Evolutionary conservation across 2,888 invertebrate species (phyloP), one percentile per base, ranked within the genome.

Genomic region (Danaus chrysippus): DNA sequence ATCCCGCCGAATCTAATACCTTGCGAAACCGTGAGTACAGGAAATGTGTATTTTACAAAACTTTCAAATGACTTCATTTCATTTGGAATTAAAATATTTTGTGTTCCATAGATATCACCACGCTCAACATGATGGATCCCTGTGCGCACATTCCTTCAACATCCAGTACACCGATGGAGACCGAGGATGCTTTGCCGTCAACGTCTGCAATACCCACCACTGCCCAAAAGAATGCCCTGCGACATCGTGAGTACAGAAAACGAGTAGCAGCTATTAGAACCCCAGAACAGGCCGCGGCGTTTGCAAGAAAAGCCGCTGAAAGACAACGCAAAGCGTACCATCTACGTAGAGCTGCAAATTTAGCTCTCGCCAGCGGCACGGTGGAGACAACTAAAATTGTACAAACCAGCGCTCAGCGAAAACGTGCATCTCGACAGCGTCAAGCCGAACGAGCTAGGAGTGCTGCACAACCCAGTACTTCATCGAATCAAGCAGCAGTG

Each of bases 241-340:
- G 56, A 72, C 72, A 73, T 71, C 73, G 73, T 64, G 73, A 72
- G 68, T 76, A 75, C 72, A 73, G 76, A 74, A 71, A 72, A 71
- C 76, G 76, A 59, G 68, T 70, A 1, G 68, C 72, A 67, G 73
- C 72, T 69, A 68, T 73, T 53, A 75, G 70, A 73, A 75, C 74
- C 72, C 65, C 71, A 70, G 71, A 62, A 44, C 71, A 74, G 70
- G 68, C 63, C 58, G 42, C 46, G 43, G 73, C 71, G n/a, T n/a
- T n/a, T 68, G 70, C 68, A 52, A 73, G 70, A 52, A 67, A 73
- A 72, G 43, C 64, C 53, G 58, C 42, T 58, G 69, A 64, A 69
- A 74, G 72, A 73, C 63, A 71, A 12, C 72, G 73, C 56, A 73
- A 69, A 61, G 42, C n/a, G n/a, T n/a, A 56, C 68, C 74, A 72